Base-by-base conservation (phyloP, 2,888 invertebrate genomes). In the Apotomis capreana region DNA sequence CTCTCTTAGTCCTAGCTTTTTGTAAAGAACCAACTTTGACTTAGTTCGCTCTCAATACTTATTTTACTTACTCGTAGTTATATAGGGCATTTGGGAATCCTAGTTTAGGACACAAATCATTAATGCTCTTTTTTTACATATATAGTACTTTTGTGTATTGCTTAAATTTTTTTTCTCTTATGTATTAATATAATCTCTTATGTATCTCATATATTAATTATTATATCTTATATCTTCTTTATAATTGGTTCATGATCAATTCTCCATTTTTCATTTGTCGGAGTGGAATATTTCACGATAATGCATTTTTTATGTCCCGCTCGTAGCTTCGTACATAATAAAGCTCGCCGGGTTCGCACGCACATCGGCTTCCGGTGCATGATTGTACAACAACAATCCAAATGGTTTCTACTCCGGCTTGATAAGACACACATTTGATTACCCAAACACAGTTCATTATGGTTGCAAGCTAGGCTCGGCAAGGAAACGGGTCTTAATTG, bases 401-500 rank as follows among this genome's bases (percentile, higher is more conserved):
- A 79, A 73, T 81, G 76, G 74, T 75, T 77, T 77, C 77, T 82
- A 83, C 76, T 59, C 37, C 68, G 13, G 75, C 54, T 5, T 40
- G 10, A 73, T 83, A 83, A 78, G 81, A 77, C 69, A 76, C 74
- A 79, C 68, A 80, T 78, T 84, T 52, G 74, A 72, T 57, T 72
- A 70, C 57, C 46, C 37, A 58, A 54, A 63, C 37, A 37, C 8
- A 13, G 55, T 68, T 70, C 69, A 54, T 62, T 64, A 54, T 52
- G 62, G 51, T 64, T 65, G 61, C 44, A 72, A 71, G 75, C 75
- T 60, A 69, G 74, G 74, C 74, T 73, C 72, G 74, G 69, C 74
- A 74, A 65, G 67, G 65, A 64, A 84, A 85, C 85, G 83, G 84
- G 82, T 81, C 81, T 83, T 89, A 89, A 90, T 89, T 90, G 87